phyloP scores from a whole-genome alignment of 2,797 vertebrate genomes.

The Valencia hispanica region DNA sequence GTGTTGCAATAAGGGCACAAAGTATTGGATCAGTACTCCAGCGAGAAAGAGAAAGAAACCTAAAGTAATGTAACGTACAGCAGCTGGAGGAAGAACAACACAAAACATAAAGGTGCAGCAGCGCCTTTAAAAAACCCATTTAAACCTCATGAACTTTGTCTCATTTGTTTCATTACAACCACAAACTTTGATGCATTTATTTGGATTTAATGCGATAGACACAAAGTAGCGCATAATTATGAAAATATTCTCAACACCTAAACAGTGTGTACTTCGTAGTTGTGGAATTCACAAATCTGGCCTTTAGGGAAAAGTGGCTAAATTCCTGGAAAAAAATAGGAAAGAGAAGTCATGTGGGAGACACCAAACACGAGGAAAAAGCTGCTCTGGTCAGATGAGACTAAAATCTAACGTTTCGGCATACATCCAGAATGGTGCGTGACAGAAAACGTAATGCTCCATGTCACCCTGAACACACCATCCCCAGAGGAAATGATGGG shows the following conservation, averaged over 20 bases:
- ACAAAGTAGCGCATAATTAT: too few species aligned
- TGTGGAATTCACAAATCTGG: background rate
- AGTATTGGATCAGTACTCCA: background rate
- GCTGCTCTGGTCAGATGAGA: too few species aligned
- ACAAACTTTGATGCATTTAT: background rate
- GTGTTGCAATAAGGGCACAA: slow-evolving; percentile 8
- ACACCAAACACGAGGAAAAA: too few species aligned
- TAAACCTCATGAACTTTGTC: background rate
- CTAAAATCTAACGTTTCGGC: too few species aligned
- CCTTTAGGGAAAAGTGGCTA: background rate
- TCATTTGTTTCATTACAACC: background rate
- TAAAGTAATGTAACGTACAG: background rate
- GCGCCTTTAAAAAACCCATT: background rate
- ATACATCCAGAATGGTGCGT: too few species aligned
- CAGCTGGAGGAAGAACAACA: background rate
- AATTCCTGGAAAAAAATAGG: too few species aligned
- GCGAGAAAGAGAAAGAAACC: background rate
- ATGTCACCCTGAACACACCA: too few species aligned
- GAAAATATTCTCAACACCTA: background rate
- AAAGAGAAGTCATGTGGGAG: too few species aligned
- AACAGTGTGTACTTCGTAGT: background rate
- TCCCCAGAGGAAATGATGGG: too few species aligned
- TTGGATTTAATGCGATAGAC: too few species aligned
- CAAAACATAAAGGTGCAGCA: background rate
- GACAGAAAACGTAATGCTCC: too few species aligned